Conservation (phyloP, 2,888 invertebrate genomes). For the Myopa tessellatipennis region DNA sequence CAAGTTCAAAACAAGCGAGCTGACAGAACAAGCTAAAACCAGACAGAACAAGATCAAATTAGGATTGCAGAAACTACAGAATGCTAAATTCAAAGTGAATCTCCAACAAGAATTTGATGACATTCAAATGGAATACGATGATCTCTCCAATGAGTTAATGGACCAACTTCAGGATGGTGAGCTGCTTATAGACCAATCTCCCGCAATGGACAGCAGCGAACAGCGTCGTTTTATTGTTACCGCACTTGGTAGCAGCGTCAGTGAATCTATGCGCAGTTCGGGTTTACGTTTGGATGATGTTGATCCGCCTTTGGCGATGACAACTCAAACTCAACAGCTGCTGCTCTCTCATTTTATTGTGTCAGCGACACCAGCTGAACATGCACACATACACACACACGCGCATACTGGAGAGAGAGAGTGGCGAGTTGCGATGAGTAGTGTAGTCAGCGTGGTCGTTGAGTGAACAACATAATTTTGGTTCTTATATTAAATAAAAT, state of each 20-base stretch:
- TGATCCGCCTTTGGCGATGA: slow-evolving; percentile 26
- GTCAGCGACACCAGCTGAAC: too few relatives aligned
- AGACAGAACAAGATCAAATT: too few relatives aligned
- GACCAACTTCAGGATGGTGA: slow-evolving; percentile 72
- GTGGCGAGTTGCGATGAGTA: too few relatives aligned
- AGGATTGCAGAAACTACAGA: slow-evolving; percentile 44
- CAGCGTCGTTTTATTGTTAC: slow-evolving; percentile 37
- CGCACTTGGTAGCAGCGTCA: slow-evolving; percentile 18
- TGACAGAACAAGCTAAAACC: too few relatives aligned
- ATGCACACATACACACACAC: too few relatives aligned
- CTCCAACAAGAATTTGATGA: slow-evolving; percentile 59
- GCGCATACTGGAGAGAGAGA: too few relatives aligned
- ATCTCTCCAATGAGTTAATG: slow-evolving; percentile 72
- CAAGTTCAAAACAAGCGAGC: too few relatives aligned
- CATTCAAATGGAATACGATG: slow-evolving; percentile 71
- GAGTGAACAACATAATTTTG: too few relatives aligned
- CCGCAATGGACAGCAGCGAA: too few relatives aligned
- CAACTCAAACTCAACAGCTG: slow-evolving; percentile 37
- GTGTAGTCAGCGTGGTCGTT: too few relatives aligned
- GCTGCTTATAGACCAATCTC: slow-evolving; percentile 63
- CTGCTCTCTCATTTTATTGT: slow-evolving; percentile 48
- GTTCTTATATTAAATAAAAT: too few relatives aligned
- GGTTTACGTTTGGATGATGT: slow-evolving; percentile 46
- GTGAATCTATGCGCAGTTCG: slow-evolving; percentile 51
- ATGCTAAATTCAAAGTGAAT: slow-evolving; percentile 49